These are phyloP conservation scores for Gymnoscopelus microlampas DNA, from an alignment of 2,797 vertebrate genomes.

Conservation along the genomic window DNA sequence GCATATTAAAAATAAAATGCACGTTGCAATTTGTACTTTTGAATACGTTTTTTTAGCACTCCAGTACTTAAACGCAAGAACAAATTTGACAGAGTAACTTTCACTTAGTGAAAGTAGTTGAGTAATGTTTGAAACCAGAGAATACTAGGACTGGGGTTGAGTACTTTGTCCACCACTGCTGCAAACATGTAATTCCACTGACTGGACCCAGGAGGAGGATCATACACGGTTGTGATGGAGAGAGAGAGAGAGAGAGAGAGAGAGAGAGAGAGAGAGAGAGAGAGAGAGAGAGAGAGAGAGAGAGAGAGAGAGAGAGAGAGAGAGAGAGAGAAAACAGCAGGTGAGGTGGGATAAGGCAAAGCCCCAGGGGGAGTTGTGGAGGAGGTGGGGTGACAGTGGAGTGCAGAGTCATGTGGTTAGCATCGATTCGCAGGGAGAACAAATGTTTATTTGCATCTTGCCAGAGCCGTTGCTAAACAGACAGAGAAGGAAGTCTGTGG, in stretches of 20 bases:
- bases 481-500: conserved; percentile 60
- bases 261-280: neutral
- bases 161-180: too few species aligned
- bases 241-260: conserved; percentile 40
- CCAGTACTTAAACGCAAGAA: too few species aligned
- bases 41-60: too few species aligned
- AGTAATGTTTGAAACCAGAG: too few species aligned
- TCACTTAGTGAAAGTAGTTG: too few species aligned
- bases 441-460: conserved; percentile 56
- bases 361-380: conserved; percentile 57
- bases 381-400: conserved; percentile 16
- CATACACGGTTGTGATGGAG: conserved; percentile 52
- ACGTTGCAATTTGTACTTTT: too few species aligned
- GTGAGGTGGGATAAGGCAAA: conserved; percentile 36
- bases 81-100: too few species aligned
- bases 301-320: conserved; percentile 44
- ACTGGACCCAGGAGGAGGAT: conserved; percentile 45
- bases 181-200: too few species aligned
- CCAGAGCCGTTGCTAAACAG: conserved; percentile 57
- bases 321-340: conserved; percentile 53
- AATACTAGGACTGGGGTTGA: too few species aligned
- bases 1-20: too few species aligned
- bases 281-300: conserved; percentile 31
- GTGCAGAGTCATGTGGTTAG: conserved; percentile 67
- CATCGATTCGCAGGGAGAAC: conserved; percentile 71